Evolutionary conservation across 2,113 vertebrate genomes (phyloP), one percentile per base, ranked within the genome.

Genomic region (Rhabdornis inornatus): DNA sequence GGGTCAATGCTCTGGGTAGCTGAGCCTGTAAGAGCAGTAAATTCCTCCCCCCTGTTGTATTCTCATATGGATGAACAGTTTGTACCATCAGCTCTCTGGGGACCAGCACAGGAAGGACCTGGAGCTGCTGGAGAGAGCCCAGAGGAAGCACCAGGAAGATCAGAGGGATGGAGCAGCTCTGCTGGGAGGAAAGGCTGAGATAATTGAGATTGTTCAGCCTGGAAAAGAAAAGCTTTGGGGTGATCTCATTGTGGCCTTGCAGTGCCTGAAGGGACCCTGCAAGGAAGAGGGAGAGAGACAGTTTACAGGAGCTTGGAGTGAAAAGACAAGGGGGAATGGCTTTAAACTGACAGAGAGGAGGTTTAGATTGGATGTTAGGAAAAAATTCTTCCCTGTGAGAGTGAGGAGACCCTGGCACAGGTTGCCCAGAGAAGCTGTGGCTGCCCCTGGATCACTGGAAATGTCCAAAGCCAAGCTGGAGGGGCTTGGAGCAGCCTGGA

Each of bases 401-500:
- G 7, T 64, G 42, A 0, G 0, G 0, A 80, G 40, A 2, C 13
- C 57, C 21, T 56, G 66, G 35, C 21, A 88, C 25, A 64, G 31
- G 10, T 0, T 40, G 6, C 9, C 20, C 57, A 79, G 56, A 71
- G 65, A 8, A 71, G 20, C 28, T 63, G 24, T 64, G 25, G 30
- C 40, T 42, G 35, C 4, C 8, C 23, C 55, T 40, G 60, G 7
- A 53, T 53, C 42, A 17, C 66, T 80, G 76, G 21, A 1, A 37
- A 14, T 33, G 25, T 1, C n/a, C 76, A 42, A 49, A 14, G 14
- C 11, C 50, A 35, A 19, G 15, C 0, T n/a, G 61, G 53, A 82
- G 0, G 11, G 15, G 16, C 13, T 68, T 30, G 6, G 53, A 55
- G 17, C 24, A 53, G 0, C 16, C 47, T 47, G 53, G 7, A 7